Evolutionary conservation across 2,113 vertebrate species (phyloP), one percentile per base, ranked within the genome.

Genomic region (Riparia riparia): DNA sequence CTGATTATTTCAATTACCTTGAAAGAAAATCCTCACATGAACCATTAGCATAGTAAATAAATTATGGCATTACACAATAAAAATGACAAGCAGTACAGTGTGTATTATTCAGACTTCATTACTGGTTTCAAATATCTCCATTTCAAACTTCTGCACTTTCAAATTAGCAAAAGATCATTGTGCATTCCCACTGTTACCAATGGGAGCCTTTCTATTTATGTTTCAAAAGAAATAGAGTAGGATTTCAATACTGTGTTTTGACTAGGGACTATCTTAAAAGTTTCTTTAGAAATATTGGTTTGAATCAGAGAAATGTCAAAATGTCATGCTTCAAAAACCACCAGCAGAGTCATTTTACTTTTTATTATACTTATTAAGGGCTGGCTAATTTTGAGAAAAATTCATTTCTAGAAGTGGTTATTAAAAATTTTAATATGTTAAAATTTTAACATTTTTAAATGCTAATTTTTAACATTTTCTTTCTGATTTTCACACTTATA

Each of bases 141-240:
- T 90, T 93, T 84, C 83, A 80, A 88, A 63, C 58, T 76, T 88
- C 65, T 60, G 54, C 47, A 25, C 39, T 66, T 92, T 77, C 56
- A 81, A 81, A 71, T 81, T 73, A 95, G 86, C 83, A 66, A 54
- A 88, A 97, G 88, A 71, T 92, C 82, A 68, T 65, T 0, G 1
- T 45, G 17, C 37, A 41, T 80, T 90, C 94, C 85, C 45, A 50
- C 71, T 86, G 82, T 42, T 93, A 83, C 25, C 78, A 91, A 60
- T 56, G 74, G 64, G 72, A 94, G 56, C 18, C 64, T 51, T 90
- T 91, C 78, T 89, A 66, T 83, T 94, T 93, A 26, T 95, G 65
- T 80, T 95, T 70, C 53, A 84, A 41, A 84, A 82, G 84, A 84
- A 82, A 78, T 8, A 26, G 64, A 39, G 34, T 34, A 68, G 41